Evolutionary conservation across 2,888 invertebrate species (phyloP).

Genomic region (Unio pictorum): DNA sequence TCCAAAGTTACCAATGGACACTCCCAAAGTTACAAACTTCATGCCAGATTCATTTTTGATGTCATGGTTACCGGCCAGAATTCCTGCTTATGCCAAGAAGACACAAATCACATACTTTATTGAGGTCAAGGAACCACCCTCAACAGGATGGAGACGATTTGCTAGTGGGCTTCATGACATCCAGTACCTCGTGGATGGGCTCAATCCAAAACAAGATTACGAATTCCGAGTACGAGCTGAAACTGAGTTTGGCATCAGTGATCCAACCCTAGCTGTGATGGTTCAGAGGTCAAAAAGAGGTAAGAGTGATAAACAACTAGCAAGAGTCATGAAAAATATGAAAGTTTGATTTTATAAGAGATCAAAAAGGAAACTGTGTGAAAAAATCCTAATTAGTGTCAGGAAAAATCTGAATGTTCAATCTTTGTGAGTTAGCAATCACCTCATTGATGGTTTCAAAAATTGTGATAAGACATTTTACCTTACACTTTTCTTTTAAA

Average conservation of each 20-base stretch:
- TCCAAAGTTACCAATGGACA: constrained; percentile 75
- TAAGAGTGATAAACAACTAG: constrained; percentile 3
- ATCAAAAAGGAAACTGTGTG: too few relatives aligned
- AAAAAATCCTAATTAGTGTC: too few relatives aligned
- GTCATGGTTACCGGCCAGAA: constrained; percentile 95
- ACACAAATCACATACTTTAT: constrained; percentile 95
- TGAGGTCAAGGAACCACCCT: constrained; percentile 39
- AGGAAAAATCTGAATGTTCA: too few relatives aligned
- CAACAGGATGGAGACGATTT: constrained; percentile 40
- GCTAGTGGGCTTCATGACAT: constrained; percentile 43
- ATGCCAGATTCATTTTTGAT: constrained; percentile 89
- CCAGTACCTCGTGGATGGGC: constrained; percentile 48
- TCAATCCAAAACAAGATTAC: constrained; percentile 95
- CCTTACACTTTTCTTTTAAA: too few relatives aligned
- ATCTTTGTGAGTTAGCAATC: too few relatives aligned
- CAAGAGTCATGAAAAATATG: too few relatives aligned
- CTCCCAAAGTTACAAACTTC: constrained; percentile 93
- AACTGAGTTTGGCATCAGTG: constrained; percentile 96
- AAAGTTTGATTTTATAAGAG: too few relatives aligned
- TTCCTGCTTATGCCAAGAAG: constrained; percentile 79
- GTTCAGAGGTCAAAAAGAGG: constrained; percentile 51
- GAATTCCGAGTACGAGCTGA: constrained; percentile 95
- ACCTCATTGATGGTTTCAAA: too few relatives aligned
- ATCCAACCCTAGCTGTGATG: constrained; percentile 90
- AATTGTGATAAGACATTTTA: too few relatives aligned